Conservation (phyloP, 2,888 invertebrate genomes). For the Andrena minutula region DNA sequence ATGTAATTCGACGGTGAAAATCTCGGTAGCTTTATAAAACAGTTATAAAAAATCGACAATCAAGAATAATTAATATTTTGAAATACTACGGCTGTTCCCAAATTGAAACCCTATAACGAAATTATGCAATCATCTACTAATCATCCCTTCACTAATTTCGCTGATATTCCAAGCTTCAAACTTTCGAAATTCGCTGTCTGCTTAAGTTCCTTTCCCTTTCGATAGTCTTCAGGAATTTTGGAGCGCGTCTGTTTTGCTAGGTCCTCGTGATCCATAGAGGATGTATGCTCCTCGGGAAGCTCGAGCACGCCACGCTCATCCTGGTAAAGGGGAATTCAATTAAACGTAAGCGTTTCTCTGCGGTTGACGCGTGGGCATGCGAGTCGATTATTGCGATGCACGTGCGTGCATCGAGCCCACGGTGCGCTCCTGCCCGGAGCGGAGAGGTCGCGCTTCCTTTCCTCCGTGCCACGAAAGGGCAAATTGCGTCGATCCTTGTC, state of each 20-base stretch:
- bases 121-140: too few species aligned
- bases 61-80: too few species aligned
- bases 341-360: conserved; percentile 76
- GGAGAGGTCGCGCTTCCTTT: conserved; percentile 54
- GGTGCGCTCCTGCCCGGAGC: conserved; percentile 37
- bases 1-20: neutral
- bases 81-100: too few species aligned
- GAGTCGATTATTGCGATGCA: conserved; percentile 50
- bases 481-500: conserved; percentile 75
- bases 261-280: neutral
- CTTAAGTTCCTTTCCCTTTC: too few species aligned
- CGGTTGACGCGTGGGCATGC: conserved; percentile 78
- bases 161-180: too few species aligned
- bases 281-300: neutral
- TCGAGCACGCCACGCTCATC: neutral
- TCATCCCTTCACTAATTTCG: too few species aligned
- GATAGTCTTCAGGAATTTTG: too few species aligned
- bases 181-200: too few species aligned
- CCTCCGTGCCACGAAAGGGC: conserved; percentile 48
- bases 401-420: conserved; percentile 42
- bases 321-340: conserved; percentile 75
- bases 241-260: neutral
- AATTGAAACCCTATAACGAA: too few species aligned
- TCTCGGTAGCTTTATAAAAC: neutral
- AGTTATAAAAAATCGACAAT: too few species aligned